phyloP scores from a whole-genome alignment of 2,888 invertebrate genomes.

The Plebejus anna region DNA sequence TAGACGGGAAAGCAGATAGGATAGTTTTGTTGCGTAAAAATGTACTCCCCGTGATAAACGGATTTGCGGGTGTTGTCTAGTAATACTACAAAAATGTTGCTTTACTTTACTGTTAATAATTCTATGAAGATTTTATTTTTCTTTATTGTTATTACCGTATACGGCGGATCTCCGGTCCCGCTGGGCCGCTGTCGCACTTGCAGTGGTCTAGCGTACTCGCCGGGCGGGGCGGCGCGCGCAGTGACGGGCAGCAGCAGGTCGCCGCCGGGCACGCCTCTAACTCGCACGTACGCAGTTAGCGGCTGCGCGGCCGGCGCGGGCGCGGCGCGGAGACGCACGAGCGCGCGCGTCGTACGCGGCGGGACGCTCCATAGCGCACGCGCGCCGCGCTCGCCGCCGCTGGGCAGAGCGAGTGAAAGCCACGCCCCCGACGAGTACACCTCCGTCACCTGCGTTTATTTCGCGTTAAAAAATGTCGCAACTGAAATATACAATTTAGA shows the following conservation, averaged over 20 bases:
- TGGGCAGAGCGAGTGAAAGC: conserved; percentile 93
- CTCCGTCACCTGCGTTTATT: conserved; percentile 82
- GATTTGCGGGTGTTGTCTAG: too few relatives aligned
- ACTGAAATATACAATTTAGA: not conserved
- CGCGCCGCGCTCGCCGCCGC: conserved; percentile 87
- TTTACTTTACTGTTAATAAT: too few relatives aligned
- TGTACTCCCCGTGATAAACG: too few relatives aligned
- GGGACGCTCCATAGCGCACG: conserved; percentile 91
- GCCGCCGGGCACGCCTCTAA: conserved; percentile 53
- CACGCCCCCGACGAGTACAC: conserved; percentile 94
- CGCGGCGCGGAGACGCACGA: conserved; percentile 88
- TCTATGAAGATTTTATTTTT: not conserved
- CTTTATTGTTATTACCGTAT: conserved; percentile 43
- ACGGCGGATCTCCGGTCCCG: conserved; percentile 54
- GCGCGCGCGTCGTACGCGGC: conserved; percentile 91
- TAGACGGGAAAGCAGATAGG: too few relatives aligned
- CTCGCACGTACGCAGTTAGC: conserved; percentile 70
- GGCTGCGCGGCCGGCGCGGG: conserved; percentile 77
- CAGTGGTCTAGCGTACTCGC: conserved; percentile 58
- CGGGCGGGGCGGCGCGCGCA: conserved; percentile 54
- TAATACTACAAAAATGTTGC: not conserved
- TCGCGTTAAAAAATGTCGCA: not conserved
- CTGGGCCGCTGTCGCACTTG: conserved; percentile 59
- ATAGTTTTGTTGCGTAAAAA: too few relatives aligned
- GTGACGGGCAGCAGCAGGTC: conserved; percentile 66